These are phyloP conservation scores for Ophthalmotilapia sp. DNA, from an alignment of 2,113 vertebrate genomes.

Conservation along the genomic window DNA sequence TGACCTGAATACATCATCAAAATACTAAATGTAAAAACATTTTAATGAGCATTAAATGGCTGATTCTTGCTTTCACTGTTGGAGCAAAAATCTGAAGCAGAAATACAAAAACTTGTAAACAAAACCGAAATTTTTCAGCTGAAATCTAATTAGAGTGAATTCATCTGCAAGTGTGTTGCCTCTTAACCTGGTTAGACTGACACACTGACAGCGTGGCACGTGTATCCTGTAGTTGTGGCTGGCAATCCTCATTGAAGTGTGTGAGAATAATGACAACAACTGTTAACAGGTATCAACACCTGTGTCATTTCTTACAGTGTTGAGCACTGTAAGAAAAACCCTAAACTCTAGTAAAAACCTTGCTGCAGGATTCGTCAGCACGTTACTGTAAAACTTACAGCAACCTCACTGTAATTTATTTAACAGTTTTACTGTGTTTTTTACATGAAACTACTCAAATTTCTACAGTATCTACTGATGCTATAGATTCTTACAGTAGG, in stretches of 20 bases:
- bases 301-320: neutral
- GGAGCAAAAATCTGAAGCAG: rapidly evolving
- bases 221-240: neutral
- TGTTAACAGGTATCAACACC: neutral
- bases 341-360: rapidly evolving
- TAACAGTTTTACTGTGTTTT: neutral
- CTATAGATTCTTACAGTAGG: neutral
- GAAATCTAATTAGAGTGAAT: neutral
- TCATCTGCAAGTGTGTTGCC: neutral
- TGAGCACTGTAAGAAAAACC: neutral
- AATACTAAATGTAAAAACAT: neutral
- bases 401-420: neutral
- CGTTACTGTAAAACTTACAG: neutral
- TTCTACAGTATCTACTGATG: neutral
- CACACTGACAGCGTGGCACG: neutral
- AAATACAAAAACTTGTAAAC: neutral
- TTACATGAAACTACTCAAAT: neutral
- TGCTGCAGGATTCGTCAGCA: rapidly evolving
- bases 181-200: neutral
- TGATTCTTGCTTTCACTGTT: neutral
- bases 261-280: neutral
- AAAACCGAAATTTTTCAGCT: rapidly evolving
- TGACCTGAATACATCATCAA: rapidly evolving
- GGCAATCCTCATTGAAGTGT: neutral
- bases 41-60: neutral